Conservation (phyloP, 2,113 vertebrate genomes). For the Acrocephalus arundinaceus region DNA sequence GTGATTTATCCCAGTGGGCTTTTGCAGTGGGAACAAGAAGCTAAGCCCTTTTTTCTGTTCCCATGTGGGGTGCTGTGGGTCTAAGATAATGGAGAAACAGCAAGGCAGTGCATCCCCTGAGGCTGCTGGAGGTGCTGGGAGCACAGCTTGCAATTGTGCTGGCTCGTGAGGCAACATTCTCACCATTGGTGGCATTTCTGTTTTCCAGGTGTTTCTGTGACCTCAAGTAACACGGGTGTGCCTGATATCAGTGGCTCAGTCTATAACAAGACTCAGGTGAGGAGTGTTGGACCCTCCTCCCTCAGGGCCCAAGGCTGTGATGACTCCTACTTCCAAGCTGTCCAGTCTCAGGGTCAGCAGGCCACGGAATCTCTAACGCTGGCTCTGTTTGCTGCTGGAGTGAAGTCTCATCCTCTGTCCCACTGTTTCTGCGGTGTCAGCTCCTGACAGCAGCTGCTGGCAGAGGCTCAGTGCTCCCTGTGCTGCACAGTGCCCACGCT, state of each 20-base stretch:
- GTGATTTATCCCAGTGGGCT: neutral
- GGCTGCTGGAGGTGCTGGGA: neutral
- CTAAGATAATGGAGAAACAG: neutral
- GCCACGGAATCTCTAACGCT: accelerated
- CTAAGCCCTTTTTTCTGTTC: neutral
- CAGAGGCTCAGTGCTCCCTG: neutral
- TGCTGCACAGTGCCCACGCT: neutral
- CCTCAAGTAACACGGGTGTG: conserved; percentile 85
- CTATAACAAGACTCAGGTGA: conserved; percentile 95
- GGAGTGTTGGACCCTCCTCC: neutral
- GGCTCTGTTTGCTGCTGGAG: neutral
- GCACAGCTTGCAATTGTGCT: accelerated
- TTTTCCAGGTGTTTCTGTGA: conserved; percentile 85
- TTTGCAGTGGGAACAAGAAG: neutral
- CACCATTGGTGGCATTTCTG: neutral
- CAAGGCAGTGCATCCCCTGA: neutral
- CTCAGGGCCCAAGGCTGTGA: neutral
- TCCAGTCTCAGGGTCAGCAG: neutral
- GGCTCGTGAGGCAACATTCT: neutral
- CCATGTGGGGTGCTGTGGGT: neutral
- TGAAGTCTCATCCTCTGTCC: neutral
- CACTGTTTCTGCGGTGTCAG: neutral
- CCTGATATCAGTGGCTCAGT: conserved; percentile 92
- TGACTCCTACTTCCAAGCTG: neutral
- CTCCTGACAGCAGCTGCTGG: neutral